Evolutionary conservation across 2,888 invertebrate species (phyloP), one percentile per base, ranked within the genome.

Genomic region (Unio pictorum): DNA sequence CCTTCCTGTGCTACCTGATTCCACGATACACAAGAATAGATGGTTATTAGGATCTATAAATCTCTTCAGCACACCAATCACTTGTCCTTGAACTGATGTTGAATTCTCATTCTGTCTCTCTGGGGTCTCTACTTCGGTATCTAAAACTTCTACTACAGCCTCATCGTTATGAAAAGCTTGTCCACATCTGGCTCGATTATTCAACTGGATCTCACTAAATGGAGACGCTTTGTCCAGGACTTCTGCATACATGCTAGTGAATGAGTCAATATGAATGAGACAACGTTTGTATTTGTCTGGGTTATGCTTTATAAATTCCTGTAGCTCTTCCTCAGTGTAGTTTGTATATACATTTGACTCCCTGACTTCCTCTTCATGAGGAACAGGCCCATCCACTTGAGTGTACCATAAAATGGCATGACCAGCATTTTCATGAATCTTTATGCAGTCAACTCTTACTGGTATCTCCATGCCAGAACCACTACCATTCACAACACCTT

Each of bases 1-100:
- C 23, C 85, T 66, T 15, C 87, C 86, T 55, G 84, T 78, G 45
- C 82, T 82, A 45, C 76, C 71, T n/a, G 80, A 72, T 4, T 85
- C 84, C 5, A 82, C 82, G 7, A 66, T 74, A 73, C 89, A 89
- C n/a, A 88, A 84, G 76, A 87, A 86, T 61, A 82, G 78, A 30
- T 79, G 76, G 61, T 79, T 72, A 23, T 73, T 71, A 8, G 80
- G 79, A 66, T 88, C 80, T 58, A 81, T 75, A 66, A 78, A 73
- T 58, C 81, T 75, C 67, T 82, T 79, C 30, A 86, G 67, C 28
- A 89, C 81, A 3, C 87, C 87, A 15, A 84, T 79, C 34, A 89
- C 88, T 68, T 81, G 64, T 3, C 86, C 86, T 55, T 69, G 67
- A 26, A 73, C 68, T 56, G 66, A 45, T 45, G 45, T 45, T 45